Percentiles rank a stretch among this genome's conserved stretches.
Conservation (phyloP, 2,113 vertebrate species). For the Austrofundulus limnaeus region DNA sequence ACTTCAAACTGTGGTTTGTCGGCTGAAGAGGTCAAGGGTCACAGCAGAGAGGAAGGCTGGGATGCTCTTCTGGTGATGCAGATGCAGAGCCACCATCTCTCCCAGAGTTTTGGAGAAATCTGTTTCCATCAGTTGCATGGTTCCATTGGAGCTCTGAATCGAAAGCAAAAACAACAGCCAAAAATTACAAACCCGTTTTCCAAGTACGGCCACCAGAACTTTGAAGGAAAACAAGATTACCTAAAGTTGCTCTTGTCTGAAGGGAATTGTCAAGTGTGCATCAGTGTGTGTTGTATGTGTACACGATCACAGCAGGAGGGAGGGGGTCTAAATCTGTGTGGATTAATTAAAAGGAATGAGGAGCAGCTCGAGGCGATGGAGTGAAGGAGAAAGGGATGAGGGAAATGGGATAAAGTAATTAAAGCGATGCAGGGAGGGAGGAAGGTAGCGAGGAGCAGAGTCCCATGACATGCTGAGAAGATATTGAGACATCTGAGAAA, state of each 20-base stretch:
- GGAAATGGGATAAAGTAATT: slow-evolving; percentile 71
- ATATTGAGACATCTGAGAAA: slow-evolving; percentile 53
- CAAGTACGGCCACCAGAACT: slow-evolving; percentile 33
- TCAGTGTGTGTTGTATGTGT: slow-evolving; percentile 21
- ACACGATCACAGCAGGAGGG: slow-evolving; percentile 56
- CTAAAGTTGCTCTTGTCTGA: slow-evolving; percentile 46
- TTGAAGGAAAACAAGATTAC: slow-evolving; percentile 52
- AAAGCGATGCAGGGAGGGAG: slow-evolving; percentile 54
- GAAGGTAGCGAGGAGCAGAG: slow-evolving; percentile 36
- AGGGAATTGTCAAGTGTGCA: slow-evolving; percentile 31
- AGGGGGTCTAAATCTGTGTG: slow-evolving; percentile 73
- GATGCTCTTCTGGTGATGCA: slow-evolving; percentile 95
- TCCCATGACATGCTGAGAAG: slow-evolving; percentile 40
- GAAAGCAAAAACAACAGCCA: slow-evolving; percentile 21
- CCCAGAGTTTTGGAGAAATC: slow-evolving; percentile 86
- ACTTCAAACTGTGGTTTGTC: slow-evolving; percentile 86
- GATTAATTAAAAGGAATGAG: slow-evolving; percentile 77
- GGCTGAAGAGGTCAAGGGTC: slow-evolving; percentile 95
- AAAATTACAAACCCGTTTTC: slow-evolving; percentile 17
- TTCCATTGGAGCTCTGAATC: slow-evolving; percentile 77
- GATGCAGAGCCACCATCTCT: slow-evolving; percentile 89
- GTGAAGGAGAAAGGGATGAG: slow-evolving; percentile 69
- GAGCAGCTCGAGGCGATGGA: slow-evolving; percentile 65
- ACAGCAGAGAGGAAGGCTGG: slow-evolving; percentile 93
- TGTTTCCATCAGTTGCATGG: slow-evolving; percentile 94